These are phyloP conservation scores for Carduelis carduelis DNA, from an alignment of 2,797 vertebrate species.

Conservation along the genomic window DNA sequence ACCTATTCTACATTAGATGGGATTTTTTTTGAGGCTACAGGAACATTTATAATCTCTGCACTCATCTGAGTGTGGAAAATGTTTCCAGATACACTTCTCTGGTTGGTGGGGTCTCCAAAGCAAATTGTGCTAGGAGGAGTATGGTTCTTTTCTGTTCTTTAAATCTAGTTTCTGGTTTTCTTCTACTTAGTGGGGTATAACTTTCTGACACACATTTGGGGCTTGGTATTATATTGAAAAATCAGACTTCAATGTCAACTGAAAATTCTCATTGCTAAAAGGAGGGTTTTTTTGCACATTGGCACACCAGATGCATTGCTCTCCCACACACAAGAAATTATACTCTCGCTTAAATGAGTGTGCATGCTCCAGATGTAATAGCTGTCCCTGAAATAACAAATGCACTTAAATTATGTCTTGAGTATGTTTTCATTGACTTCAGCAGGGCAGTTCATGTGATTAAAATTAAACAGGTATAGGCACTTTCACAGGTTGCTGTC, in stretches of 20 bases:
- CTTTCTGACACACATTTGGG: background rate
- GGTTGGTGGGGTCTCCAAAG: background rate
- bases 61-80: background rate
- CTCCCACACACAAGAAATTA: background rate
- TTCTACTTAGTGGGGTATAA: background rate
- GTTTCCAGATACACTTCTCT: background rate
- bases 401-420: background rate
- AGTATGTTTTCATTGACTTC: background rate
- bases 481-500: background rate
- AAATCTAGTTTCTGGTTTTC: background rate
- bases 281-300: accelerated
- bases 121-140: background rate
- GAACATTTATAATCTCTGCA: background rate
- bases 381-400: background rate
- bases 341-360: background rate
- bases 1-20: background rate
- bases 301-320: background rate
- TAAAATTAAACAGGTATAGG: background rate
- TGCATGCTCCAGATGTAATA: background rate
- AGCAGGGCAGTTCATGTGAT: background rate
- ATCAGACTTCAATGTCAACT: background rate
- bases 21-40: background rate
- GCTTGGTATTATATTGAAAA: background rate
- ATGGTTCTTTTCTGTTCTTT: background rate
- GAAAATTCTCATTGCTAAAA: background rate